Evolutionary conservation across 2,888 invertebrate species (phyloP).

Genomic region (Philhelius pedissequus): DNA sequence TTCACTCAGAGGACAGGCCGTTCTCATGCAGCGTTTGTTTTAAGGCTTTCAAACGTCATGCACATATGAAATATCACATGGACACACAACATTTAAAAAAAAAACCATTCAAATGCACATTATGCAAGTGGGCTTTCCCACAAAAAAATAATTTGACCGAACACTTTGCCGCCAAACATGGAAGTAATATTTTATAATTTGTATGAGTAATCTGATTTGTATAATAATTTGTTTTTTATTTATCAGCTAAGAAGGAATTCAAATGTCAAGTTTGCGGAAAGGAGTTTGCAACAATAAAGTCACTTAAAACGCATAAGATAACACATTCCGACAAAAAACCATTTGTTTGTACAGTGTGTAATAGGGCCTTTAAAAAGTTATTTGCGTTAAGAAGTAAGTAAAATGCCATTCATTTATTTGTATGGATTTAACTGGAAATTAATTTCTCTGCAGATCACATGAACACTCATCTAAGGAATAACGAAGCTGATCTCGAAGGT

Average conservation of each 20-base stretch:
- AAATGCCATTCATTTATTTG: background rate
- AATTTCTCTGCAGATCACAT: background rate
- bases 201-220: background rate
- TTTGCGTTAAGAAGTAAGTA: slow-evolving; percentile 17
- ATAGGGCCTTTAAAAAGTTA: slow-evolving; percentile 9
- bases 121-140: slow-evolving; percentile 42
- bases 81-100: slow-evolving; percentile 38
- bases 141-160: slow-evolving; percentile 33
- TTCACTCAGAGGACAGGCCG: slow-evolving; percentile 30
- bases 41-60: slow-evolving; percentile 26
- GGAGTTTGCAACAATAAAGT: slow-evolving; percentile 19
- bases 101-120: slow-evolving; percentile 26
- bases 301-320: slow-evolving; percentile 13
- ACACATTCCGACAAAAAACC: slow-evolving; percentile 31
- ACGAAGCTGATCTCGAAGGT: background rate
- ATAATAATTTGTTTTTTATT: background rate
- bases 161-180: slow-evolving; percentile 37
- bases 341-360: slow-evolving; percentile 31
- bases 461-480: background rate
- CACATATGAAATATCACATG: slow-evolving; percentile 44
- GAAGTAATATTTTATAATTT: background rate
- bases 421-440: background rate
- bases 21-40: slow-evolving; percentile 2
- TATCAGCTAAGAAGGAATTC: slow-evolving; percentile 25
- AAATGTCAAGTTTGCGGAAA: slow-evolving; percentile 35